Evolutionary conservation across 1,140 invertebrate species (phyloP).

Genomic region (Atta colombica): DNA sequence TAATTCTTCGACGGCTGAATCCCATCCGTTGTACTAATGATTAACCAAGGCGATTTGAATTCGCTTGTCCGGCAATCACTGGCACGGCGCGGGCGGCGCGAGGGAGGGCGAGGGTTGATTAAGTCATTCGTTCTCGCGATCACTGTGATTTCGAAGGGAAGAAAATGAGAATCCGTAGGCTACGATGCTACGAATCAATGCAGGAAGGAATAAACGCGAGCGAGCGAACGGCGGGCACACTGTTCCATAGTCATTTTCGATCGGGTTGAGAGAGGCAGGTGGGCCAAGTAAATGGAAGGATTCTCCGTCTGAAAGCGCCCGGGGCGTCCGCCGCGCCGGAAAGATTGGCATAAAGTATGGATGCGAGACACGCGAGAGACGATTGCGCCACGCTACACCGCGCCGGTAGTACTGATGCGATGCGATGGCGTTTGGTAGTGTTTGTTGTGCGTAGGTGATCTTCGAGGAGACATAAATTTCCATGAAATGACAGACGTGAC

Average conservation of each 20-base stretch:
- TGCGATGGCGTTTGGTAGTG: background rate
- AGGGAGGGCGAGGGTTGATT: background rate
- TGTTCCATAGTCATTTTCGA: conserved; percentile 46
- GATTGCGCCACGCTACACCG: conserved; percentile 15
- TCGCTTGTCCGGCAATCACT: background rate
- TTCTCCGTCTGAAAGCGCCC: conserved; percentile 2
- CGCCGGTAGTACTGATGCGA: background rate
- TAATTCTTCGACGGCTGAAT: conserved; percentile 10
- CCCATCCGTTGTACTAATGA: background rate
- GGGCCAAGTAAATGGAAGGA: conserved; percentile 39
- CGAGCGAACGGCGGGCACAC: background rate
- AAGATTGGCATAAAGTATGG: conserved; percentile 52
- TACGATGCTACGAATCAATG: conserved; percentile 19
- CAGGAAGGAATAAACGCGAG: conserved; percentile 6
- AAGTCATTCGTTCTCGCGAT: conserved; percentile 19
- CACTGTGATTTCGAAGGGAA: conserved; percentile 2
- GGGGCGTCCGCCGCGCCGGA: background rate
- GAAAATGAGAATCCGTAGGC: background rate
- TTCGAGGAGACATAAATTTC: conserved; percentile 62
- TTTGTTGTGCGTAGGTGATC: conserved; percentile 47
- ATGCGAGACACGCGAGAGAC: conserved; percentile 36
- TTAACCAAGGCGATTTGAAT: background rate
- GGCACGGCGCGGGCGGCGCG: too few species aligned
- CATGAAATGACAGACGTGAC: conserved; percentile 54
- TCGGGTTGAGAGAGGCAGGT: conserved; percentile 15